Evolutionary conservation across 2,113 vertebrate genomes (phyloP).

Genomic region (human (Homo sapiens)): GRCh38 chr1:246624501-246625000

Average conservation of each 20-base stretch:
- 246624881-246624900: no score
- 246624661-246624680: neutral
- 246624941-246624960: fast-evolving
- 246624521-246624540: neutral
- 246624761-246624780: neutral
- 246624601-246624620: neutral
- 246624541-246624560: neutral
- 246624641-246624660: neutral
- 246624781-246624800: no score
- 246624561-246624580: neutral
- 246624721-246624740: neutral
- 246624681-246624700: neutral
- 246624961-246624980: neutral
- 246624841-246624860: no score
- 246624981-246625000: neutral
- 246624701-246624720: neutral
- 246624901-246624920: no score
- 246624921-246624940: no score
- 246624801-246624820: no score
- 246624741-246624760: neutral
- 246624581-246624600: neutral
- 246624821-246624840: no score
- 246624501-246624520: neutral
- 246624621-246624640: neutral
- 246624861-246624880: no score